A percentile compares a stretch with the other conserved stretches of the same genome.
These are phyloP conservation scores for Alviniconcha strummeri DNA, from an alignment of 2,888 invertebrate genomes.

Conservation along the genomic window DNA sequence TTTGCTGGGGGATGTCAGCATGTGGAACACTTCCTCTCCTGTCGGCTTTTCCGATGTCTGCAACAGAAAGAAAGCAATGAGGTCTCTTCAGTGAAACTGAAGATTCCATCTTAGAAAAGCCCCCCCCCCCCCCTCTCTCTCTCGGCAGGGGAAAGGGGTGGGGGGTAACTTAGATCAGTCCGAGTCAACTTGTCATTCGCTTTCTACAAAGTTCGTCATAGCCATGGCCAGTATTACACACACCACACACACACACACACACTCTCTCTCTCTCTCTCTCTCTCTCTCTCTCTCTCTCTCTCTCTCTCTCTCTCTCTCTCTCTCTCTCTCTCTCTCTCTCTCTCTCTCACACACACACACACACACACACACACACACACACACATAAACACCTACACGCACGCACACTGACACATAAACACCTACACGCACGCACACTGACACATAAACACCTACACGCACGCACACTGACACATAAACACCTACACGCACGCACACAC, in stretches of 20 bases:
- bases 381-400: not conserved
- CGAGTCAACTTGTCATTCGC: no score
- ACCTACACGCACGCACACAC: not conserved
- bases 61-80: not conserved
- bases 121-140: no score
- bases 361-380: slow-evolving; percentile 12
- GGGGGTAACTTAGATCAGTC: no score
- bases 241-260: no score
- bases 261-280: no score
- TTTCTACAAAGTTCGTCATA: no score
- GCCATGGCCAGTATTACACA: no score
- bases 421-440: not conserved
- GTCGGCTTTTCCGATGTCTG: slow-evolving; percentile 19
- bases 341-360: not conserved
- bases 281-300: no score
- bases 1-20: not conserved
- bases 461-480: not conserved
- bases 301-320: no score
- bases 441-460: not conserved
- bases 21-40: slow-evolving; percentile 24
- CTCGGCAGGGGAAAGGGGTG: no score
- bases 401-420: no score
- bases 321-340: not conserved
- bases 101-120: not conserved
- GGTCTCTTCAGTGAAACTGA: not conserved